Conservation (phyloP, 2,113 vertebrate genomes). For the Hassar affinis region DNA sequence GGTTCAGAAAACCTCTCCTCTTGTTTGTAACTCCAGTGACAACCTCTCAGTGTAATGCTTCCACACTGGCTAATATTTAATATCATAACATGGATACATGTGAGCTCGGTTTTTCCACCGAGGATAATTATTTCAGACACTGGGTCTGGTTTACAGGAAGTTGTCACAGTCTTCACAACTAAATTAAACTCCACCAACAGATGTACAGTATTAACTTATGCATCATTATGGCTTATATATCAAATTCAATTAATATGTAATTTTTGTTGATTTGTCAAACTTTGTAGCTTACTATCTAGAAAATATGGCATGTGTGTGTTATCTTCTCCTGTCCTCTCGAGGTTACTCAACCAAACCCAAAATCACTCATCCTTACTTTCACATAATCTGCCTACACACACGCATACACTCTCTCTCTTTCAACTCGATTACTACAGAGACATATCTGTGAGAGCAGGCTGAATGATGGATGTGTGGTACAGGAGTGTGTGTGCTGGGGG, state of each 20-base stretch:
- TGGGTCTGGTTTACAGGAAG: not conserved
- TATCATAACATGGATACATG: not conserved
- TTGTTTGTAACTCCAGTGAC: not conserved
- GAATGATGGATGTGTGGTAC: constrained; percentile 64
- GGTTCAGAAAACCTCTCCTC: not conserved
- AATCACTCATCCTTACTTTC: constrained; percentile 73
- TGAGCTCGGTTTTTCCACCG: not conserved
- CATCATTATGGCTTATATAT: not conserved
- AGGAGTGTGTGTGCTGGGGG: constrained; percentile 46
- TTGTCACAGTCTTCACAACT: not conserved
- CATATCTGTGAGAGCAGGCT: constrained; percentile 71
- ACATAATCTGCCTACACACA: constrained; percentile 54
- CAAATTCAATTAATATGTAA: not conserved
- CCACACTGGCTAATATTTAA: not conserved
- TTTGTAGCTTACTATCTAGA: not conserved
- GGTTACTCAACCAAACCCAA: constrained; percentile 16
- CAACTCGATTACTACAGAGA: constrained; percentile 71
- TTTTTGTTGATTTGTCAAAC: not conserved
- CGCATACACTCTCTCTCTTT: constrained; percentile 5
- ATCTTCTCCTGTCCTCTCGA: not conserved
- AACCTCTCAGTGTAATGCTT: not conserved
- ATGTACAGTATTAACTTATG: not conserved
- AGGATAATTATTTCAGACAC: not conserved
- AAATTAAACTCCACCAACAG: not conserved
- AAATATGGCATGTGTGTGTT: not conserved